Base-by-base conservation (phyloP, 2,888 invertebrate genomes). In the Ferrisia virgata region DNA sequence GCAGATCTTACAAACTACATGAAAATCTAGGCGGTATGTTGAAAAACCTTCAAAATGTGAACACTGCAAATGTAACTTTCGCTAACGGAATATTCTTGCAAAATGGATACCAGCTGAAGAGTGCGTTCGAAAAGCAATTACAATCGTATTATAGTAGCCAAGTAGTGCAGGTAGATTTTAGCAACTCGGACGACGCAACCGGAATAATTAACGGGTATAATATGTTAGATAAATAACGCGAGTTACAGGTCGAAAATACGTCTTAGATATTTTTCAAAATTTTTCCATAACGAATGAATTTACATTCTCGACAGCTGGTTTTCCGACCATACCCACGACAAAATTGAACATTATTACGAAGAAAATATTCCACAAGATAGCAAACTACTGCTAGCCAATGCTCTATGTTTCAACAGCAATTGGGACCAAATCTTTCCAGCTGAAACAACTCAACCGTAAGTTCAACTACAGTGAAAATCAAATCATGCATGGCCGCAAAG, bases 391-490 rank as follows among this genome's bases (percentile, higher is more conserved):
- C 89, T 94, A 81, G 89, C 92, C 33, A 94, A 92, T 86, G 93
- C 94, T 0, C 89, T 94, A 25, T 93, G 93, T 87, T 94, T 94
- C 87, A 92, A 90, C 81, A 94, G 93, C 2, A 91, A 92, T 85
- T 94, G 94, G 94, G 90, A 92, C 86, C 88, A 90, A 13, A 92
- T 92, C 1, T 94, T 94, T 87, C 87, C 90, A 64, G 89, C 90
- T 0, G 89, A 89, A 53, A 87, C 88, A 40, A 94, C 93, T 0
- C 88, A 87, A 86, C 90, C 90, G 92, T 92, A 89, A 88, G 86
- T 86, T n/a, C n/a, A n/a, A 72, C 18, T 15, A 8, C n/a, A n/a
- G n/a, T n/a, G n/a, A n/a, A n/a, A n/a, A n/a, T n/a, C n/a, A n/a
- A n/a, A n/a, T n/a, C n/a, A n/a, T n/a, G n/a, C n/a, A n/a, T n/a